phyloP scores from a whole-genome alignment of 1,140 invertebrate genomes.

The Philotrypesis tridentata region DNA sequence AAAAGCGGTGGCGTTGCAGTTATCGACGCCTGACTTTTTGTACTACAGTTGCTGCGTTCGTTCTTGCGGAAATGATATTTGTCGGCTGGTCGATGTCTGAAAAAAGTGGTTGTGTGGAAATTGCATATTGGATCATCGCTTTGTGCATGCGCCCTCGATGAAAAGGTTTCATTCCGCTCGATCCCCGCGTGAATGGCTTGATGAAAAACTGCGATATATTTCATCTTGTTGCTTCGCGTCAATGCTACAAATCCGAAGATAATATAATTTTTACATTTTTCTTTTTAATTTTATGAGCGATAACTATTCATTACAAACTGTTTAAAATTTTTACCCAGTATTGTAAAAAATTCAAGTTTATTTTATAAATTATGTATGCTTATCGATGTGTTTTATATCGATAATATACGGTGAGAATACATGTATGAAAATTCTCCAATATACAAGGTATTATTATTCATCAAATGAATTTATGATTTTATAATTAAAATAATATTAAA shows the following conservation, averaged over 20 bases:
- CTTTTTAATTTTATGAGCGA: not conserved
- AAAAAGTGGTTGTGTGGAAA: not conserved
- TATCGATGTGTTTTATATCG: too few species aligned
- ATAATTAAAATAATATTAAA: too few species aligned
- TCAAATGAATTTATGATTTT: too few species aligned
- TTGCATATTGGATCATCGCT: not conserved
- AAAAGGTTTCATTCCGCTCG: not conserved
- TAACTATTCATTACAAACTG: too few species aligned
- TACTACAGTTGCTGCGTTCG: not conserved
- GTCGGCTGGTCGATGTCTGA: not conserved
- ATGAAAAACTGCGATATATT: not conserved
- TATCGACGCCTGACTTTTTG: not conserved
- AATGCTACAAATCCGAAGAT: not conserved
- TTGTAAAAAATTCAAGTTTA: too few species aligned
- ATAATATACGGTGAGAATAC: too few species aligned
- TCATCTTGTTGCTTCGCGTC: not conserved
- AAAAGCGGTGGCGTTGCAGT: not conserved
- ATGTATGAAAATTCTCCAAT: too few species aligned
- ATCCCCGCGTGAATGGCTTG: not conserved
- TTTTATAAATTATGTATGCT: too few species aligned
- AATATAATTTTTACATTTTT: not conserved
- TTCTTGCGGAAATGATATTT: not conserved
- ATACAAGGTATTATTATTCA: too few species aligned
- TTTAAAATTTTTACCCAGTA: too few species aligned
- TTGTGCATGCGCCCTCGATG: not conserved